Percentiles rank a stretch among this genome's conserved stretches.
These are phyloP conservation scores for Cartodere bifasciata DNA, from an alignment of 2,888 invertebrate genomes.

Conservation along the genomic window DNA sequence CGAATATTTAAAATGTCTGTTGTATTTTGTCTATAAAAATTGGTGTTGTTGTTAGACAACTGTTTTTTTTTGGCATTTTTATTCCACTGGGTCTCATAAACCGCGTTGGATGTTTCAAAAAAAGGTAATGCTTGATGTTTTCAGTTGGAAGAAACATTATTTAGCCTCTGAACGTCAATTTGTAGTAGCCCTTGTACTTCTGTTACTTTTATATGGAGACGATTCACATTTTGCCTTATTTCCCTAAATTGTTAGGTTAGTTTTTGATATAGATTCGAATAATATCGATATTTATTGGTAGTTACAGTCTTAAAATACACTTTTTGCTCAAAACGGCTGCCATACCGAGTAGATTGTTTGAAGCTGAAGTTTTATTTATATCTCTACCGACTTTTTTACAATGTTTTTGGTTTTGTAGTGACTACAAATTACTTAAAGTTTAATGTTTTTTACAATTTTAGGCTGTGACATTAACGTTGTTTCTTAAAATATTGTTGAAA, in stretches of 20 bases:
- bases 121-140: conserved; percentile 1
- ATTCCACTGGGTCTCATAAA: too few species aligned
- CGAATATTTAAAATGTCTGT: too few species aligned
- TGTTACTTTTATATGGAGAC: conserved; percentile 5
- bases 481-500: conserved; percentile 22
- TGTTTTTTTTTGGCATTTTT: too few species aligned
- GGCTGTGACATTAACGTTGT: conserved; percentile 25
- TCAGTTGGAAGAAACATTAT: neutral
- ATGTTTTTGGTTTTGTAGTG: conserved; percentile 10
- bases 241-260: neutral
- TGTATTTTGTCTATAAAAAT: too few species aligned
- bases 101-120: conserved; percentile 4
- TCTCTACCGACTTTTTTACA: conserved; percentile 8
- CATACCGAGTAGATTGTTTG: conserved; percentile 13
- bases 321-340: conserved; percentile 19
- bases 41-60: too few species aligned
- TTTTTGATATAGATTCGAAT: conserved; percentile 9
- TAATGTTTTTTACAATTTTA: conserved; percentile 26
- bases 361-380: conserved; percentile 6
- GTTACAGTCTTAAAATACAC: conserved; percentile 12
- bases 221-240: conserved; percentile 10
- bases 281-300: too few species aligned
- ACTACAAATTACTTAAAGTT: too few species aligned
- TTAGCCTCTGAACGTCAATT: neutral
- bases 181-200: neutral